Conservation (phyloP, 2,797 vertebrate species). For the Ciconia nigra region DNA sequence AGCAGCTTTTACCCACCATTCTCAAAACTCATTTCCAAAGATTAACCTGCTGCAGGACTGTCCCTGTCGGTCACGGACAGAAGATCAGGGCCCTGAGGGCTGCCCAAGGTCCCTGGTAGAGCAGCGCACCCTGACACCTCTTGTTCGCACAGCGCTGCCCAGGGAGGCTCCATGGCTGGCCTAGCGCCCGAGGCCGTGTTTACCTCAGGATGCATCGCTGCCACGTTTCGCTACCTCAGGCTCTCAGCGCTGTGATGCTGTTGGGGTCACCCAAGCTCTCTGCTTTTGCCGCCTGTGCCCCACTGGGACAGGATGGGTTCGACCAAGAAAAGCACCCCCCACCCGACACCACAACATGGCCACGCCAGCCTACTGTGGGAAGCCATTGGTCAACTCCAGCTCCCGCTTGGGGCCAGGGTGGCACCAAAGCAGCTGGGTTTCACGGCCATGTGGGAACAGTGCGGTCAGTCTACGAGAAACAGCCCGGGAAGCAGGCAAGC, state of each 20-base stretch:
- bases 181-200: fast-evolving
- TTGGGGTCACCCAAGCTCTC: not conserved
- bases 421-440: fast-evolving
- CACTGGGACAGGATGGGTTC: fast-evolving
- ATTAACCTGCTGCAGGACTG: too few relatives aligned
- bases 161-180: fast-evolving
- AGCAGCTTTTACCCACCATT: not conserved
- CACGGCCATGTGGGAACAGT: fast-evolving
- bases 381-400: not conserved
- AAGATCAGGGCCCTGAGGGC: fast-evolving
- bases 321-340: fast-evolving
- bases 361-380: fast-evolving
- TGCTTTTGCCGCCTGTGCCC: not conserved
- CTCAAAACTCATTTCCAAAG: not conserved
- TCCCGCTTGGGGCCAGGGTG: fast-evolving
- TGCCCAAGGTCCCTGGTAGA: not conserved
- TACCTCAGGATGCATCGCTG: not conserved
- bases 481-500: fast-evolving
- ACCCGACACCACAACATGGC: fast-evolving
- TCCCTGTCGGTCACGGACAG: not conserved
- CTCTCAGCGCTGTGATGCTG: not conserved
- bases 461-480: fast-evolving
- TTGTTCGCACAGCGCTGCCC: fast-evolving
- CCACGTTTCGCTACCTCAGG: not conserved
- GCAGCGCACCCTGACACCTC: fast-evolving